These are phyloP conservation scores for Gobio occitaniae DNA, from an alignment of 2,797 vertebrate species.

Conservation along the genomic window DNA sequence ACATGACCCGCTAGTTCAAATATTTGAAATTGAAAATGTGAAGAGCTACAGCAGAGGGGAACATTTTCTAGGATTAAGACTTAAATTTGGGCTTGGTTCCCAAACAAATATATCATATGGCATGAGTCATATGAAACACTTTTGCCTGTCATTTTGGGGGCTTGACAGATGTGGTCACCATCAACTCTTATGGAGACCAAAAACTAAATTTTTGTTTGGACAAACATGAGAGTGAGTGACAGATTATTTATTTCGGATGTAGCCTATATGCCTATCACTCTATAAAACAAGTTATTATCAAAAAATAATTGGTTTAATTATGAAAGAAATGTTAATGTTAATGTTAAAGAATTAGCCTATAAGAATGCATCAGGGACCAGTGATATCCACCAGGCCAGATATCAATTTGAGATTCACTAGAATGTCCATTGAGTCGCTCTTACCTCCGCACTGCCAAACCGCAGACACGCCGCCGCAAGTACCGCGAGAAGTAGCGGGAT, in stretches of 20 bases:
- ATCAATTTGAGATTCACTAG: not conserved
- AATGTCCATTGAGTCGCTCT: slow-evolving; percentile 55
- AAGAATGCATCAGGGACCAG: not conserved
- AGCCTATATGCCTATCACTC: not conserved
- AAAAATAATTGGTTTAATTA: no score
- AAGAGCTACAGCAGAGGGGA: not conserved
- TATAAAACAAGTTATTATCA: not conserved
- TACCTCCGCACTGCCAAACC: slow-evolving; percentile 75
- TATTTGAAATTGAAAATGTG: not conserved
- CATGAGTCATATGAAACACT: not conserved
- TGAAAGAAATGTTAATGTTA: no score
- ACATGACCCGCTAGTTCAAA: not conserved
- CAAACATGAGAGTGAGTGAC: not conserved
- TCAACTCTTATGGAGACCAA: not conserved
- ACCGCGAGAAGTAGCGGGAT: slow-evolving; percentile 78
- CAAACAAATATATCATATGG: not conserved
- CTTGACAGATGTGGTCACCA: not conserved
- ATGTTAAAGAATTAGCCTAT: not conserved
- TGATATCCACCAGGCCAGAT: not conserved
- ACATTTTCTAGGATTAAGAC: not conserved
- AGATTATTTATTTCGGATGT: not conserved
- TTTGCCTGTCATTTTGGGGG: not conserved
- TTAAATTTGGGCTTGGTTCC: no score
- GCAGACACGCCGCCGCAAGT: slow-evolving; percentile 75
- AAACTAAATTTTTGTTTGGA: not conserved